Conservation (phyloP, 2,888 invertebrate genomes). For the Silvanus unidentatus region DNA sequence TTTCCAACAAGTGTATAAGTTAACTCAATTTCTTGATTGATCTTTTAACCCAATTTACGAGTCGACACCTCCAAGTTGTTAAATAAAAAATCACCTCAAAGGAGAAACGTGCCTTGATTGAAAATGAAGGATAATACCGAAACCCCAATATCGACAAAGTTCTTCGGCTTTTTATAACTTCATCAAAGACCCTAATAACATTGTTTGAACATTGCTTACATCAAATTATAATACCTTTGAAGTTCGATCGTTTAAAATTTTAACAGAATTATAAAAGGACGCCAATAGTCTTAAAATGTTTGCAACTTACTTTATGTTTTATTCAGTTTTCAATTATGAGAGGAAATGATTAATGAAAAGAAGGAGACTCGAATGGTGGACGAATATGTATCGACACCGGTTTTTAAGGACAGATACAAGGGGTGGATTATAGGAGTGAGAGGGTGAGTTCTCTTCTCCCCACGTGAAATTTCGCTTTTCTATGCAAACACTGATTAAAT, state of each 20-base stretch:
- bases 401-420: constrained; percentile 4
- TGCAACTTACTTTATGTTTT: not conserved
- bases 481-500: constrained; percentile 40
- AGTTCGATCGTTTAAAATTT: constrained; percentile 14
- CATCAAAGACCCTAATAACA: not conserved
- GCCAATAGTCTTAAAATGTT: too few species aligned
- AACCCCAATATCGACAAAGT: not conserved
- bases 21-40: constrained; percentile 33
- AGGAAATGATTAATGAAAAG: constrained; percentile 1
- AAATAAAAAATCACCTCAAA: constrained; percentile 37
- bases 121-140: constrained; percentile 13
- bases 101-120: constrained; percentile 35
- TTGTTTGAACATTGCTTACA: too few species aligned
- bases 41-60: constrained; percentile 32
- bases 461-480: constrained; percentile 34
- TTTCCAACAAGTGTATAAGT: constrained; percentile 27
- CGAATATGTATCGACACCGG: constrained; percentile 1
- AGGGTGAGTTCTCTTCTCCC: constrained; percentile 31
- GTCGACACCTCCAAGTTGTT: constrained; percentile 34
- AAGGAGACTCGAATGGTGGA: not conserved
- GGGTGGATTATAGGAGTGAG: constrained; percentile 18
- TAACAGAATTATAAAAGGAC: constrained; percentile 14
- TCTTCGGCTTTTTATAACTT: not conserved
- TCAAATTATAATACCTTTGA: constrained; percentile 10
- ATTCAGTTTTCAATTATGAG: constrained; percentile 1